Conservation (phyloP, 2,113 vertebrate species). For the Danionella cerebrum region DNA sequence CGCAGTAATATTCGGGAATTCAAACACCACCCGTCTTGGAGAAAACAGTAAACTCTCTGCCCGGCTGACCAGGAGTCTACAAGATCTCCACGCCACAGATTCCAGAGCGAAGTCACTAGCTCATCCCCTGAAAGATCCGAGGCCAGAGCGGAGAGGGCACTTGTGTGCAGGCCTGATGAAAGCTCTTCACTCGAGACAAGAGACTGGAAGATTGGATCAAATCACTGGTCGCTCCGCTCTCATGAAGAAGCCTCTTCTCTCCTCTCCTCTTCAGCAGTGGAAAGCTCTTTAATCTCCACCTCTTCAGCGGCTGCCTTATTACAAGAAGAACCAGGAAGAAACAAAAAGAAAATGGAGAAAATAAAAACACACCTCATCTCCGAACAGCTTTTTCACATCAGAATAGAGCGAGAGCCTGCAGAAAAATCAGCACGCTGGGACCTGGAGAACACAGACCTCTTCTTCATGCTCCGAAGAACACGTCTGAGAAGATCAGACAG, state of each 20-base stretch:
- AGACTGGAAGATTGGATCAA: conserved; percentile 59
- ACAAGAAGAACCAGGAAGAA: conserved; percentile 41
- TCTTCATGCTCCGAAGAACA: conserved; percentile 18
- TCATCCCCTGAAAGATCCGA: conserved; percentile 50
- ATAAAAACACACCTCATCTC: conserved; percentile 12
- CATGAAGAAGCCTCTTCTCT: conserved; percentile 1
- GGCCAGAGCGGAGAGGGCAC: conserved; percentile 59
- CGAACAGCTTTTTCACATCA: conserved; percentile 20
- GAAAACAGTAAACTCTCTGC: too few relatives aligned
- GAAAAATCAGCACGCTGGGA: conserved; percentile 14
- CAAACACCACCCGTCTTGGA: too few relatives aligned
- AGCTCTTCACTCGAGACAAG: conserved; percentile 55
- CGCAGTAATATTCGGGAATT: too few relatives aligned
- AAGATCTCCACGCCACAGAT: not conserved
- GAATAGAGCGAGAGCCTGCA: conserved; percentile 11
- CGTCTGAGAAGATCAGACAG: conserved; percentile 6
- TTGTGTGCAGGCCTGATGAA: conserved; percentile 63
- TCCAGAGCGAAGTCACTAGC: conserved; percentile 29
- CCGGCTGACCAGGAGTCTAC: not conserved
- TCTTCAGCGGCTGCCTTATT: conserved; percentile 59
- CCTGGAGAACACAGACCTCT: not conserved
- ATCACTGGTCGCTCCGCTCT: conserved; percentile 33
- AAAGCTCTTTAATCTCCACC: conserved; percentile 63
- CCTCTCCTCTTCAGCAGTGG: conserved; percentile 18
- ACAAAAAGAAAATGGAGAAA: not conserved